phyloP scores from a whole-genome alignment of 2,797 vertebrate genomes.

The Siniperca undulata region DNA sequence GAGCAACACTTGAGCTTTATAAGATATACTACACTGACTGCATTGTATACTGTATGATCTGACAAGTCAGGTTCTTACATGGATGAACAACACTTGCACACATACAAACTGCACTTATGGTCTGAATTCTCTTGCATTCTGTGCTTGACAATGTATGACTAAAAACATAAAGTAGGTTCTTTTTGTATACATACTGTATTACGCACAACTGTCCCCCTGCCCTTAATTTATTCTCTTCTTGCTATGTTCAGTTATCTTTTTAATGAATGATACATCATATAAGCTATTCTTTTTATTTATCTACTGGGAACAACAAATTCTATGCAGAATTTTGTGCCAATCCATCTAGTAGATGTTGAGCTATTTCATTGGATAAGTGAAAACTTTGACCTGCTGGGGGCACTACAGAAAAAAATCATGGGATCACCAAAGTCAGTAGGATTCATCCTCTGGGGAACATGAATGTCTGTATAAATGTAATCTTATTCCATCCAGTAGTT shows the following conservation, averaged over 20 bases:
- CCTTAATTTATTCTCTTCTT: constrained; percentile 8
- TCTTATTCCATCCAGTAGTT: not conserved
- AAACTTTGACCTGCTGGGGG: not conserved
- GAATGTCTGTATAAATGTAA: not conserved
- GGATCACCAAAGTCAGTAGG: not conserved
- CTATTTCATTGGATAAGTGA: not conserved
- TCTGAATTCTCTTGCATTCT: constrained; percentile 30
- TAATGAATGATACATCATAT: constrained; percentile 29
- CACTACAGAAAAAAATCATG: not conserved
- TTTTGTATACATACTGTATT: not conserved
- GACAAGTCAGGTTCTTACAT: constrained; percentile 20
- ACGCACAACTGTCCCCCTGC: not conserved
- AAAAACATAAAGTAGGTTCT: constrained; percentile 1
- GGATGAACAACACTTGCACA: constrained; percentile 30
- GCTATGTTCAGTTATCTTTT: constrained; percentile 8
- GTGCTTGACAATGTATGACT: constrained; percentile 3
- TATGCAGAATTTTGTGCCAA: not conserved
- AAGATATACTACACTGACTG: constrained; percentile 3
- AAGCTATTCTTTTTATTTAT: not conserved
- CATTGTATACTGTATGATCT: not conserved
- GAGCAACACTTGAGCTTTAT: constrained; percentile 9
- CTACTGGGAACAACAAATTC: not conserved
- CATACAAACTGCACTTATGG: constrained; percentile 20
- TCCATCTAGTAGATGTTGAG: not conserved
- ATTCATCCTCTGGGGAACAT: not conserved